Evolutionary conservation across 2,888 invertebrate genomes (phyloP).

Genomic region (Petrolisthes cinctipes): DNA sequence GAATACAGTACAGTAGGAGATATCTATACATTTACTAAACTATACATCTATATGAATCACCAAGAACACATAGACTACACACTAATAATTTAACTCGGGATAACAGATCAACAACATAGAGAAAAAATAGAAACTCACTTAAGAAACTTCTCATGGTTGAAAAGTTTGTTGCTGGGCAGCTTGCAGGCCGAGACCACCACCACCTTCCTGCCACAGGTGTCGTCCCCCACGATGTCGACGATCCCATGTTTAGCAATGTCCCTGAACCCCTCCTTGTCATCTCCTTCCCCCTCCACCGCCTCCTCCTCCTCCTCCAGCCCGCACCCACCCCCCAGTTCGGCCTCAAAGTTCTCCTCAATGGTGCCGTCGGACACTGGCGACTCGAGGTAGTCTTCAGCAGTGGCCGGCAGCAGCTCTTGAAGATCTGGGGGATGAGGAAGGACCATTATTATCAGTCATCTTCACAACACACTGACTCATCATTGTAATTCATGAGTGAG

Average conservation of each 20-base stretch:
- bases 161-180: conserved; percentile 82
- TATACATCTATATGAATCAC: neutral
- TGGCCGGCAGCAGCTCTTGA: conserved; percentile 55
- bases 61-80: neutral
- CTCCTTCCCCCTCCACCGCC: conserved; percentile 55
- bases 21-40: neutral
- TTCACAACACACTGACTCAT: no score
- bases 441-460: neutral
- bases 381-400: conserved; percentile 71
- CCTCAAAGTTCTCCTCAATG: conserved; percentile 91
- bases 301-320: conserved; percentile 55
- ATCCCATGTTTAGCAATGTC: conserved; percentile 83
- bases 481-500: neutral
- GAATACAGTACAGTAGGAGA: no score
- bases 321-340: conserved; percentile 81
- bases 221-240: conserved; percentile 87
- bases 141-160: conserved; percentile 81
- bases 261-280: conserved; percentile 74
- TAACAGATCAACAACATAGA: neutral
- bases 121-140: conserved; percentile 72
- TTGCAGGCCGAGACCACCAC: conserved; percentile 96
- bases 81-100: neutral
- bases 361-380: conserved; percentile 87
- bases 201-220: conserved; percentile 89
- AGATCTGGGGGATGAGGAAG: conserved; percentile 33